phyloP scores from a whole-genome alignment of 1,140 invertebrate species.

The Leptinotarsa defecta region DNA sequence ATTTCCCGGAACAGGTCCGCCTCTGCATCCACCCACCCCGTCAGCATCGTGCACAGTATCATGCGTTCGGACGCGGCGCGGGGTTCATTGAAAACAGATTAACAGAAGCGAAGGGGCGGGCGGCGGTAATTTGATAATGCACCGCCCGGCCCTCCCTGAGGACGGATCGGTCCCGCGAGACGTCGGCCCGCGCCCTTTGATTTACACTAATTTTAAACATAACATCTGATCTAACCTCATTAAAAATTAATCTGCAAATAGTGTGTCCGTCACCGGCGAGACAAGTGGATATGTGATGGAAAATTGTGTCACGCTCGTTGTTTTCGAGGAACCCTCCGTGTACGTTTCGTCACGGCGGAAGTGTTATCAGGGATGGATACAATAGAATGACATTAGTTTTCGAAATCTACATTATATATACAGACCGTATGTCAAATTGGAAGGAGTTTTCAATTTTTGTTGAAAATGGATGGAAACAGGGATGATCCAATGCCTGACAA shows the following conservation, averaged over 20 bases:
- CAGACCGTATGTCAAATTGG: too few relatives aligned
- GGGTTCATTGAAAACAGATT: conserved; percentile 57
- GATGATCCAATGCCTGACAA: too few relatives aligned
- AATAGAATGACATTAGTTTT: too few relatives aligned
- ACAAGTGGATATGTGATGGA: background rate
- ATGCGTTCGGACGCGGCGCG: conserved; percentile 13
- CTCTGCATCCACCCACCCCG: background rate
- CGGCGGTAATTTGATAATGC: conserved; percentile 58
- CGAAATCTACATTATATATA: too few relatives aligned
- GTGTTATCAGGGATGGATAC: too few relatives aligned
- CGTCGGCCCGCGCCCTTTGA: conserved; percentile 54
- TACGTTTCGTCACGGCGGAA: too few relatives aligned
- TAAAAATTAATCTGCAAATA: conserved; percentile 56
- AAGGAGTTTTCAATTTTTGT: too few relatives aligned
- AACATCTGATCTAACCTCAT: conserved; percentile 57
- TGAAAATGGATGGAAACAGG: too few relatives aligned
- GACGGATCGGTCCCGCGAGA: conserved; percentile 35
- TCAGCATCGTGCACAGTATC: conserved; percentile 25
- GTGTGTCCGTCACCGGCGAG: conserved; percentile 24
- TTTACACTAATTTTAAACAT: conserved; percentile 59
- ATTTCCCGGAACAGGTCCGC: background rate
- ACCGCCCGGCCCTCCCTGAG: conserved; percentile 35
- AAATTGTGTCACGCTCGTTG: conserved; percentile 4
- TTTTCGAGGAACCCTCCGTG: too few relatives aligned
- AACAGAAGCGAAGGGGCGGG: conserved; percentile 54